These are phyloP conservation scores for Tenodera sinensis DNA, from an alignment of 2,888 invertebrate genomes.

Conservation along the genomic window DNA sequence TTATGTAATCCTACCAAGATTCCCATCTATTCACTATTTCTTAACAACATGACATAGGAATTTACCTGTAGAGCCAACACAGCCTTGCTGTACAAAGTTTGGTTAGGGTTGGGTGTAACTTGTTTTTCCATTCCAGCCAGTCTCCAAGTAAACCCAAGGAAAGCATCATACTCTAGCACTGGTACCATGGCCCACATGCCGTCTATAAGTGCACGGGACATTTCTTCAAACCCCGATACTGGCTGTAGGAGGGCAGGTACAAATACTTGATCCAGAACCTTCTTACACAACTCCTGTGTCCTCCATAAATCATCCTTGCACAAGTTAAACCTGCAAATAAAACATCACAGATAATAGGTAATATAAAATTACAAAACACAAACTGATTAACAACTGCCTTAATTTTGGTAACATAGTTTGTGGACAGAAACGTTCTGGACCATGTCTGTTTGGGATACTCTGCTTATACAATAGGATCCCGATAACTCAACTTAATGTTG, in stretches of 20 bases:
- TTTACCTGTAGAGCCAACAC: conserved; percentile 41
- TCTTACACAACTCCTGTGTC: conserved; percentile 56
- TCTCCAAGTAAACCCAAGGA: conserved; percentile 54
- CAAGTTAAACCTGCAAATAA: conserved; percentile 38
- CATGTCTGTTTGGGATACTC: too few relatives aligned
- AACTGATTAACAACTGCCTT: too few relatives aligned
- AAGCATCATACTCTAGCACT: conserved; percentile 54
- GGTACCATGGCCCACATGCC: conserved; percentile 70
- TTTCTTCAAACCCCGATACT: conserved; percentile 59
- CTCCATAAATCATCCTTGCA: conserved; percentile 44
- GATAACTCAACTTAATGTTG: too few relatives aligned
- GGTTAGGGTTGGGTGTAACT: neutral
- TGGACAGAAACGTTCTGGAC: too few relatives aligned
- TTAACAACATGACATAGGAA: conserved; percentile 41
- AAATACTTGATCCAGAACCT: conserved; percentile 56
- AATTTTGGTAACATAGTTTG: too few relatives aligned
- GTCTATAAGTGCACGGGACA: conserved; percentile 60
- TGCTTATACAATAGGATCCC: too few relatives aligned
- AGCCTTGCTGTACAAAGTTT: conserved; percentile 39
- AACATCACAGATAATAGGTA: neutral
- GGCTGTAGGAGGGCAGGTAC: conserved; percentile 58
- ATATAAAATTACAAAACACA: too few relatives aligned
- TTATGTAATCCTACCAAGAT: too few relatives aligned
- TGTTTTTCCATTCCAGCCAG: conserved; percentile 50
- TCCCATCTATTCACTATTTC: conserved; percentile 24